phyloP scores from a whole-genome alignment of 1,140 invertebrate species.

The Leptonema lineaticorne region DNA sequence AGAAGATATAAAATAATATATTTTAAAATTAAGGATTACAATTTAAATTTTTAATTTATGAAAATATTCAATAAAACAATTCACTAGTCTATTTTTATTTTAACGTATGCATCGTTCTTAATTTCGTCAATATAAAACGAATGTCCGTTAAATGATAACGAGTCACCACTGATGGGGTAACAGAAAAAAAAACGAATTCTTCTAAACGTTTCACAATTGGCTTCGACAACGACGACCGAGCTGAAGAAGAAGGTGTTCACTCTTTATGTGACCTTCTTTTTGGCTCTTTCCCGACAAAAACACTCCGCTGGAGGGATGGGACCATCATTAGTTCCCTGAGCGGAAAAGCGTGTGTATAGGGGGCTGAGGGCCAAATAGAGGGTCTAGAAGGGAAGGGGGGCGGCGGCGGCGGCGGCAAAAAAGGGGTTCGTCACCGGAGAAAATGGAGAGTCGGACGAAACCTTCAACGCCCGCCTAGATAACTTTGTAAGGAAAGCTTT shows the following conservation, averaged over 20 bases:
- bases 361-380: not conserved
- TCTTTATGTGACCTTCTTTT: not conserved
- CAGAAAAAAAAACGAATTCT: constrained; percentile 10
- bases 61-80: no score
- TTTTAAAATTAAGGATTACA: no score
- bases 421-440: no score
- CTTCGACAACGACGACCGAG: constrained; percentile 1
- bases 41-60: no score
- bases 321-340: not conserved
- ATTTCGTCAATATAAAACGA: no score
- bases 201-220: constrained; percentile 16
- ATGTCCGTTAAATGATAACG: no score
- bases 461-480: not conserved
- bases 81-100: no score
- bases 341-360: no score
- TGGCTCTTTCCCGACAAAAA: not conserved
- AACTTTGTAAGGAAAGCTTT: constrained; percentile 35
- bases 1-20: no score
- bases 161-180: not conserved
- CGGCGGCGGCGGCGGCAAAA: not conserved
- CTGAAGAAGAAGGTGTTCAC: no score
- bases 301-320: not conserved
- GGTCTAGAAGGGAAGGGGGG: not conserved
- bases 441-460: no score
- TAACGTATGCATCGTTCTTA: no score